phyloP scores from a whole-genome alignment of 1,140 invertebrate genomes.

The Reticulitermes speratus region DNA sequence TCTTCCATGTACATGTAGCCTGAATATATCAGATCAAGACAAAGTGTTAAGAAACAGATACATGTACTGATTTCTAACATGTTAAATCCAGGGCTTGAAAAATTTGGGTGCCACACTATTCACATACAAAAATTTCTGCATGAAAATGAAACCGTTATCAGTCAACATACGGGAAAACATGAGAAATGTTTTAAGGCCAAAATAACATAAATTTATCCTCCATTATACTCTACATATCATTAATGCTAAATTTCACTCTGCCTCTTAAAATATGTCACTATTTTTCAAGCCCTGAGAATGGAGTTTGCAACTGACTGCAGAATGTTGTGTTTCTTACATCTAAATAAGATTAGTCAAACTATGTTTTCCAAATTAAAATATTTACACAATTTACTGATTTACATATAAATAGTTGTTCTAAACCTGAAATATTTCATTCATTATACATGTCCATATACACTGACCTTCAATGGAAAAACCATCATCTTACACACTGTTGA shows the following conservation, averaged over 20 bases:
- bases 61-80: not conserved
- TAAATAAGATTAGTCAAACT: too few species aligned
- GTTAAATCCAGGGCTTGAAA: conserved; percentile 2
- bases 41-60: not conserved
- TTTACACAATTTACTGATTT: not conserved
- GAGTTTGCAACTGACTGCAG: not conserved
- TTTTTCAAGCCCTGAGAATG: conserved; percentile 18
- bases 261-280: not conserved
- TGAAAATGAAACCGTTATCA: not conserved
- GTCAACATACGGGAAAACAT: not conserved
- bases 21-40: not conserved
- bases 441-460: too few species aligned
- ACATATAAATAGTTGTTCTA: too few species aligned
- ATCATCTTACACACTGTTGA: too few species aligned
- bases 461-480: too few species aligned
- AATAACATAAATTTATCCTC: not conserved
- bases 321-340: not conserved
- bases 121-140: not conserved
- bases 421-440: too few species aligned
- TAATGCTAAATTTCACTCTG: not conserved
- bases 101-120: not conserved
- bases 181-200: conserved; percentile 4
- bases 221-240: not conserved
- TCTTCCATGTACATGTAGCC: too few species aligned
- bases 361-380: not conserved